Conservation (phyloP, 2,888 invertebrate species). For the Leptinotarsa juncta region DNA sequence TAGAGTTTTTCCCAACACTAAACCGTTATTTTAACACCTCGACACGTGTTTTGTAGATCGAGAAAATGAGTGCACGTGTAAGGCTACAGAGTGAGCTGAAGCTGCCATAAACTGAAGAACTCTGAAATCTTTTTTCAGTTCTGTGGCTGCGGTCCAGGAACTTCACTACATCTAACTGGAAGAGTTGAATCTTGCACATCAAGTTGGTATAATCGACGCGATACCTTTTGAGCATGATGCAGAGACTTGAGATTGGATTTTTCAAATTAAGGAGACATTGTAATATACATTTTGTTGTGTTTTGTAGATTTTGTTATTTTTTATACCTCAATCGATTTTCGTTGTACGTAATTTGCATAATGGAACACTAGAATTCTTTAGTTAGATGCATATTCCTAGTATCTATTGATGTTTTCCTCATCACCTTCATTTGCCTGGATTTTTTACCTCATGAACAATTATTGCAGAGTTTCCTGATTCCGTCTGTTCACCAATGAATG, state of each 20-base stretch:
- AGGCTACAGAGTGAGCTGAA: slow-evolving; percentile 70
- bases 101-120: slow-evolving; percentile 65
- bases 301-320: slow-evolving; percentile 20
- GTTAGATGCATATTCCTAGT: no score
- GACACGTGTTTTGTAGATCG: slow-evolving; percentile 55
- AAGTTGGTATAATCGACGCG: slow-evolving; percentile 54
- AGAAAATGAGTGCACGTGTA: slow-evolving; percentile 69
- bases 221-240: slow-evolving; percentile 44
- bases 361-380: no score
- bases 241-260: slow-evolving; percentile 35
- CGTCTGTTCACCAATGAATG: no score
- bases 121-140: slow-evolving; percentile 69
- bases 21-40: no score
- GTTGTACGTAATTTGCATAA: no score
- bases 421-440: no score
- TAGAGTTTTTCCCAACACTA: no score
- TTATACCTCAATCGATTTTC: background rate
- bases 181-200: slow-evolving; percentile 59
- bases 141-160: slow-evolving; percentile 66
- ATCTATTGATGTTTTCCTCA: no score
- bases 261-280: background rate
- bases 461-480: no score
- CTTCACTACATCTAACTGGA: slow-evolving; percentile 70
- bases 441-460: no score
- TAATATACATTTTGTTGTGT: slow-evolving; percentile 20